Base-by-base conservation (phyloP, 2,113 vertebrate genomes). In the Lathamus discolor region DNA sequence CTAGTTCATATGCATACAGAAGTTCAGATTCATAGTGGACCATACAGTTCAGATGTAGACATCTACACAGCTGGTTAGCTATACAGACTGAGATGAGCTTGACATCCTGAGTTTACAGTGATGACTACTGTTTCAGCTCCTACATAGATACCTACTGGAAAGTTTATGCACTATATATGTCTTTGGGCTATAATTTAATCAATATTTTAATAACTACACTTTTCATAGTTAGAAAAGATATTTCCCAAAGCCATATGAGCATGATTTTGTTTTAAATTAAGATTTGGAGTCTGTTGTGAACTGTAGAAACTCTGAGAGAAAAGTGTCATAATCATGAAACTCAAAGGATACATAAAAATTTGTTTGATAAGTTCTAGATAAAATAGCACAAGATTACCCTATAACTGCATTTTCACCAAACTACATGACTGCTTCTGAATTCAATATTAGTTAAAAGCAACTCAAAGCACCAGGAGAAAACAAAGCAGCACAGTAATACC, bases 121-220 rank as follows among this genome's bases (percentile, higher is more conserved):
- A 27, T 12, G 28, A n/a, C 51, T 74, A n/a, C 33, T 83, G 22
- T 18, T 92, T 48, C 68, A 74, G 37, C 7, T 74, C 27, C 77
- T 54, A 31, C 24, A 35, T 3, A 70, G 88, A 54, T 33, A 90
- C 3, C 3, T 17, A 55, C 11, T 55, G 61, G 25, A 94, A 95
- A 81, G 33, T 88, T 67, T 86, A 63, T 67, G 64, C 25, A 46
- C 15, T 22, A 37, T 79, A 6, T 70, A 35, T 41, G 11, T 51
- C 76, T 78, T 80, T 72, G 23, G 57, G 78, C 27, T 68, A 67
- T 78, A 83, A 82, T 64, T 35, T 39, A 94, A 94, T 95, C 92
- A 90, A 95, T 96, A 68, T 91, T 95, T 95, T 94, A 85, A 94
- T 93, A 96, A 89, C 64, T 54, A 62, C 24, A 49, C 4, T 86